Percentiles rank a stretch among this genome's conserved stretches.
These are phyloP conservation scores for Anabacerthia variegaticeps DNA, from an alignment of 2,797 vertebrate species.

Conservation along the genomic window DNA sequence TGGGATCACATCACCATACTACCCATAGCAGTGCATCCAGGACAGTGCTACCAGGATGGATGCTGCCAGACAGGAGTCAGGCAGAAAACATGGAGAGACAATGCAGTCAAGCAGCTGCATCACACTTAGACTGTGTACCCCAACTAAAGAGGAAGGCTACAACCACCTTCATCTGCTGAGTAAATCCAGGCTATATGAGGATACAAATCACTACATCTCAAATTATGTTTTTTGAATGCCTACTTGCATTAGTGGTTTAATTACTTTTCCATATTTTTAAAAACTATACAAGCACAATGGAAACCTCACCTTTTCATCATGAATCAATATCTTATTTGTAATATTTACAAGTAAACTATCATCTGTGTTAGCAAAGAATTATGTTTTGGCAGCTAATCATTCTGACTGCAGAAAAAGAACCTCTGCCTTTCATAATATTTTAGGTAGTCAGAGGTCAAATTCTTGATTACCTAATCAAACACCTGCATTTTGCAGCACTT, in stretches of 20 bases:
- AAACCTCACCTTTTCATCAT: not conserved
- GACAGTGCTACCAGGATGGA: not conserved
- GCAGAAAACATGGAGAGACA: not conserved
- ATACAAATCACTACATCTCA: not conserved
- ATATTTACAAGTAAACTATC: not conserved
- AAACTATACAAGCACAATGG: not conserved
- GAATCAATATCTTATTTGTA: not conserved
- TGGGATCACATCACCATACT: accelerated
- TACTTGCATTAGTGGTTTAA: not conserved
- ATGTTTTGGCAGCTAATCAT: not conserved
- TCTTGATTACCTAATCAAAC: conserved; percentile 44
- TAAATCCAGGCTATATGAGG: not conserved
- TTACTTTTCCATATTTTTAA: not conserved
- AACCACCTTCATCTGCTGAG: not conserved
- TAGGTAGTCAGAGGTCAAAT: conserved; percentile 7
- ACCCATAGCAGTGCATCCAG: accelerated
- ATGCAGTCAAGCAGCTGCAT: not conserved
- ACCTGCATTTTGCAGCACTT: conserved; percentile 32
- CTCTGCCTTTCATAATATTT: not conserved
- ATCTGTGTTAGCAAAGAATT: not conserved
- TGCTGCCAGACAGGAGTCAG: not conserved
- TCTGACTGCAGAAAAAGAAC: not conserved
- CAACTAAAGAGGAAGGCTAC: not conserved
- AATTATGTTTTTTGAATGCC: not conserved
- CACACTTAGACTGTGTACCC: not conserved